These are phyloP conservation scores for Macquaria australasica DNA, from an alignment of 2,113 vertebrate genomes.

Conservation along the genomic window DNA sequence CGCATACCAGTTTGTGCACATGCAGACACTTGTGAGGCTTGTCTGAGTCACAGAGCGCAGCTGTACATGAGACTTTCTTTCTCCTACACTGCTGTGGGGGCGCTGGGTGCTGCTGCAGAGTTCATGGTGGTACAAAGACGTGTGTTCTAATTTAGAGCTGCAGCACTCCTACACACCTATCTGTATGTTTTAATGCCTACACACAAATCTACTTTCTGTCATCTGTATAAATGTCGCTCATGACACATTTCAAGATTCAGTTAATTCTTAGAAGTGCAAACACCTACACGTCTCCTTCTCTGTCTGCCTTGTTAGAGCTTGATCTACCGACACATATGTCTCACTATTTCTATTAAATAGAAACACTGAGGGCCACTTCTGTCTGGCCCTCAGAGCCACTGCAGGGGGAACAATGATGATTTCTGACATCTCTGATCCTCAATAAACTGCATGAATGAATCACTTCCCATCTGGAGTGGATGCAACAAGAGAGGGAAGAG, in stretches of 20 bases:
- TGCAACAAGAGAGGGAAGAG: constrained; percentile 14
- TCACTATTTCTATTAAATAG: background rate
- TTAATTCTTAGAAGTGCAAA: constrained; percentile 24
- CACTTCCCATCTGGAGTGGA: constrained; percentile 50
- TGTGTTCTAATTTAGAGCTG: constrained; percentile 46
- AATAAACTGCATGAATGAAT: constrained; percentile 56
- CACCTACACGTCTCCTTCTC: constrained; percentile 31
- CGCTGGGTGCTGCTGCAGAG: constrained; percentile 29
- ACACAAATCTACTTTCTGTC: constrained; percentile 22
- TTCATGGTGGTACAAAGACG: constrained; percentile 35
- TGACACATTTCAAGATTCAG: constrained; percentile 32
- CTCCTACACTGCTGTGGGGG: constrained; percentile 60
- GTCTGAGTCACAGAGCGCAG: constrained; percentile 67
- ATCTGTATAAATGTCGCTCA: constrained; percentile 16
- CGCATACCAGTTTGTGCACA: constrained; percentile 18
- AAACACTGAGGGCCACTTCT: constrained; percentile 50
- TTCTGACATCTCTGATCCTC: constrained; percentile 45
- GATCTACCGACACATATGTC: background rate
- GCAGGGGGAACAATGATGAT: constrained; percentile 2
- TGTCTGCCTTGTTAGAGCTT: constrained; percentile 20
- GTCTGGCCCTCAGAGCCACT: constrained; percentile 24
- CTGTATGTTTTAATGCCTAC: constrained; percentile 24
- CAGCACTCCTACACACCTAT: constrained; percentile 45
- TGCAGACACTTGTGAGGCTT: constrained; percentile 28
- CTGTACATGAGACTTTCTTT: constrained; percentile 50